Evolutionary conservation across 1,140 invertebrate genomes (phyloP), one percentile per base, ranked within the genome.

Genomic region (Drosophila rhopaloa): DNA sequence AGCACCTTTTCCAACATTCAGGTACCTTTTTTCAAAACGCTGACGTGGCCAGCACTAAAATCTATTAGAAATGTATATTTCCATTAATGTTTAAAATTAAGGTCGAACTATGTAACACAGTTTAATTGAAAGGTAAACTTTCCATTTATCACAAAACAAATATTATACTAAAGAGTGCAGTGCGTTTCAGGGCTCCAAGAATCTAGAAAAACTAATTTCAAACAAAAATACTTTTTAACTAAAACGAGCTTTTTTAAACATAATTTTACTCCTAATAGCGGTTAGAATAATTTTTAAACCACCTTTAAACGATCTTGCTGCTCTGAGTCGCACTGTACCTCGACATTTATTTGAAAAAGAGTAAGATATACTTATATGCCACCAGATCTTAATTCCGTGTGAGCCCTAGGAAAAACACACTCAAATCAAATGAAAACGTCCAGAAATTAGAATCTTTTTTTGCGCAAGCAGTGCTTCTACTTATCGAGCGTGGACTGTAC

Each of bases 351-450:
- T 37, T 46, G 2, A 4, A 37, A 46, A 16, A 61, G 35, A n/a
- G 29, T 65, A 56, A 55, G 27, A 44, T n/a, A 66, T 46, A 68
- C 29, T 32, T 29, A 50, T 19, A 19, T 35, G 13, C 19, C 14
- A 10, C 2, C 43, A 43, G 14, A 7, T 9, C 13, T 40, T 38
- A 60, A 38, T n/a, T 35, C 16, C 9, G 53, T 46, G 61, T 54
- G 16, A 47, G 29, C 53, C 54, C 44, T 14, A 54, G 27, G 27
- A 40, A 55, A 55, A 32, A 10, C 48, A 35, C 48, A 58, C 53
- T 41, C 29, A 71, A 70, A 71, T 70, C 65, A 70, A 71, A 71
- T 71, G 65, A 71, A 67, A 71, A 71, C 68, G 68, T 71, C 68
- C 68, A 71, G 65, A 71, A 67, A 41, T 37, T 9, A 48, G 43